These are phyloP conservation scores for Dexiosoma caninum DNA, from an alignment of 2,888 invertebrate genomes.

Conservation along the genomic window DNA sequence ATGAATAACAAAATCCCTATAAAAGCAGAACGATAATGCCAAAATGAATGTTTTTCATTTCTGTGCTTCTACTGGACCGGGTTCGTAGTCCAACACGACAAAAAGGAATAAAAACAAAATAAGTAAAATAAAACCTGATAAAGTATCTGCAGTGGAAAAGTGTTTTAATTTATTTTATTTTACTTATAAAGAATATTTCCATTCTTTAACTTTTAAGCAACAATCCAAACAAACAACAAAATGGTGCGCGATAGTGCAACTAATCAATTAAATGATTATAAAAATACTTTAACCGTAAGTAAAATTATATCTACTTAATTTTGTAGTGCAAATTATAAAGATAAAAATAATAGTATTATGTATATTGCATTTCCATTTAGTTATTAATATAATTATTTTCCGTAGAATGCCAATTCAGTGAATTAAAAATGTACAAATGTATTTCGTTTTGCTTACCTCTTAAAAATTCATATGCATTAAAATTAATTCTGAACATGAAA, in stretches of 20 bases:
- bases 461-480: too few species aligned
- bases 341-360: too few species aligned
- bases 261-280: constrained; percentile 82
- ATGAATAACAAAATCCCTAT: constrained; percentile 25
- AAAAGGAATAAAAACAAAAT: constrained; percentile 6
- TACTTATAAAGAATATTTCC: neutral
- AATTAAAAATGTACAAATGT: too few species aligned
- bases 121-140: constrained; percentile 1
- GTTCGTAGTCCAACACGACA: constrained; percentile 51
- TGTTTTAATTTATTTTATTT: constrained; percentile 4
- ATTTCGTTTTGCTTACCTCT: too few species aligned
- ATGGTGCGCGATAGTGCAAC: constrained; percentile 81
- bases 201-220: constrained; percentile 6
- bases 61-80: constrained; percentile 39
- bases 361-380: too few species aligned
- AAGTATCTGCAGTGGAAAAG: constrained; percentile 2
- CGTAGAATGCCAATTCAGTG: constrained; percentile 14
- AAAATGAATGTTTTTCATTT: constrained; percentile 47
- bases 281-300: constrained; percentile 81
- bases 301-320: neutral
- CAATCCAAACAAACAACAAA: constrained; percentile 25
- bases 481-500: neutral
- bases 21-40: constrained; percentile 26
- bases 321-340: too few species aligned
- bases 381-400: too few species aligned